Evolutionary conservation across 2,797 vertebrate species (phyloP), one percentile per base, ranked within the genome.

Genomic region (Malacoctenus gilli): DNA sequence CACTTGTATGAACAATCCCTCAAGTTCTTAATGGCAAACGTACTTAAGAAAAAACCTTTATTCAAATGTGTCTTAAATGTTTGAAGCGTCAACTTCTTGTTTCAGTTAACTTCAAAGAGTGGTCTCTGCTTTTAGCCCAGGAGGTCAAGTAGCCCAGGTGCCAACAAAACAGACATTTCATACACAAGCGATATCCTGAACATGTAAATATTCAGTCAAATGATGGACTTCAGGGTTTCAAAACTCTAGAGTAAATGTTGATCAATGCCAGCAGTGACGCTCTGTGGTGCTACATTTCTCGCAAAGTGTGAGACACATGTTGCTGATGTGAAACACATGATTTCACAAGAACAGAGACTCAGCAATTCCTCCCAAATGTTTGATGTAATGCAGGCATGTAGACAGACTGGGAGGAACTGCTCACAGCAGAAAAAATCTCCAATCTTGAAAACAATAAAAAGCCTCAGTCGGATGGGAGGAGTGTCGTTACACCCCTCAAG

Each of bases 401-500:
- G 31, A 65, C 7, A 13, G 5, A 42, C 23, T 40, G n/a, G 31
- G 37, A 50, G 21, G 28, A 44, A 18, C 15, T 36, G 11, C 4
- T 16, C 36, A 8, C 46, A 40, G 36, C 13, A 16, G 22, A 31
- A 42, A n/a, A n/a, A n/a, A n/a, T n/a, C 13, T 31, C 19, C 20
- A 4, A 14, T 34, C 9, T 51, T 12, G 32, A 21, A 40, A n/a
- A 19, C 39, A 53, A 77, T 77, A 72, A 53, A n/a, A 55, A 39
- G 25, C 32, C 55, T 31, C 18, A 22, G 16, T 39, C 46, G 20
- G 22, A 48, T 56, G 61, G 76, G 77, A 52, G 67, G 62, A 64
- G 65, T 62, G 30, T 44, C 40, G 67, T 82, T 85, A 86, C 68
- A 78, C 64, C 68, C 74, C 11, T 48, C 16, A 73, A 5, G 4